Evolutionary conservation across 2,797 vertebrate genomes (phyloP), one percentile per base, ranked within the genome.

Genomic region (Hoplostethus atlanticus): DNA sequence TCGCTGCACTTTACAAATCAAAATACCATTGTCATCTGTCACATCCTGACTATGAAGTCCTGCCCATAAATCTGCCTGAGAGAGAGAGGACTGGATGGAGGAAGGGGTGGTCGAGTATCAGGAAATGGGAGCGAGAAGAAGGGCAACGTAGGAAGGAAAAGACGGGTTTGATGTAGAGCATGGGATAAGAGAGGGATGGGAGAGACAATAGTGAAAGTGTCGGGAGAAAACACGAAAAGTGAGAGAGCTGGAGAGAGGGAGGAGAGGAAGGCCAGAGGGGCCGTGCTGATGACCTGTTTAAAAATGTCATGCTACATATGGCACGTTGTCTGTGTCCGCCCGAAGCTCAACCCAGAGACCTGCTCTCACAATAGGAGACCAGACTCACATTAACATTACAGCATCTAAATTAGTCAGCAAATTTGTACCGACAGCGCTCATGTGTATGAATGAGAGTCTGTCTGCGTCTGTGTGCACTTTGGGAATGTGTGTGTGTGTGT

Each of bases 331-430:
- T 6, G 30, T 4, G 25, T 54, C 61, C 10, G 25, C 57, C 70
- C 67, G 67, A 52, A 81, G 55, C 71, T 71, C 52, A 16, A 53
- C 50, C 44, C 64, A 31, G 66, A 78, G 48, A 68, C 68, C 70
- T 63, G 83, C 73, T 25, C 16, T 10, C 50, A 25, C 50, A 12
- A 52, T 28, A 9, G 79, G 80, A 64, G 55, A 63, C 68, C 51
- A 56, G 76, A 76, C 53, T 70, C 69, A 56, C 72, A 77, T 89
- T 73, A 70, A 81, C 81, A 74, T 85, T 70, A 79, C 68, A 75
- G 61, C 79, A 56, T 71, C 80, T 73, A 79, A 83, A 89, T 91
- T 86, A 90, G 83, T 88, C 86, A 89, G 87, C 84, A 87, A 85
- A 90, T 80, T 50, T 77, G 75, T 38, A 48, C 64, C 51, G 75